Evolutionary conservation across 2,888 invertebrate genomes (phyloP).

Genomic region (Pycnomerus fuliginosus): DNA sequence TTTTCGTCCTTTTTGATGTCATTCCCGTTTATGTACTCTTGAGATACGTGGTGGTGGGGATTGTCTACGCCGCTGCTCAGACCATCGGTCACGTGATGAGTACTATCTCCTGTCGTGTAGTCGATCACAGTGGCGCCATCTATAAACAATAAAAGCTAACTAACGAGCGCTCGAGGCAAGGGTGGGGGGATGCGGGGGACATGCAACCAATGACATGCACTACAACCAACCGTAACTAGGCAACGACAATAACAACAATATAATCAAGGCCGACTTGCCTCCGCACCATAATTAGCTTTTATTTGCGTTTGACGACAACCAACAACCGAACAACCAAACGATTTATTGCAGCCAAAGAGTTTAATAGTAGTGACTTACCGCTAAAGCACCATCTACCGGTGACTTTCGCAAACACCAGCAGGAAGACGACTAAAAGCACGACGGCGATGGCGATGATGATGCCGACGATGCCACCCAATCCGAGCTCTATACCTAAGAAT

Average conservation of each 20-base stretch:
- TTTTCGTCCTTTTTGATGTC: slow-evolving; percentile 58
- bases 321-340: too few relatives aligned
- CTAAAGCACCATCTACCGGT: slow-evolving; percentile 86
- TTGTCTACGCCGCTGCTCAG: slow-evolving; percentile 53
- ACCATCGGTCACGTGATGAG: slow-evolving; percentile 42
- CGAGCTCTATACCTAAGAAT: slow-evolving; percentile 64
- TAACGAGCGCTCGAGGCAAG: slow-evolving; percentile 5
- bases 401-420: slow-evolving; percentile 74
- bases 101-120: slow-evolving; percentile 48
- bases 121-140: slow-evolving; percentile 54
- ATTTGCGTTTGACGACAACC: slow-evolving; percentile 8
- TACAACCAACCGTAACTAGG: too few relatives aligned
- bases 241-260: too few relatives aligned
- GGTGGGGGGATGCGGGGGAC: not conserved
- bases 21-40: slow-evolving; percentile 61
- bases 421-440: slow-evolving; percentile 62
- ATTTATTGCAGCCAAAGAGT: slow-evolving; percentile 16
- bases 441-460: slow-evolving; percentile 71
- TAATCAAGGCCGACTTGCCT: slow-evolving; percentile 5
- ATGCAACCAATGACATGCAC: slow-evolving; percentile 12
- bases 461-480: slow-evolving; percentile 74
- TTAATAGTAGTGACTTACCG: slow-evolving; percentile 61
- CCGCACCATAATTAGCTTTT: slow-evolving; percentile 12
- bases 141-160: slow-evolving; percentile 50
- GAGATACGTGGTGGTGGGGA: slow-evolving; percentile 57